phyloP scores from a whole-genome alignment of 2,888 invertebrate species.

The Meghimatium bilineatum region DNA sequence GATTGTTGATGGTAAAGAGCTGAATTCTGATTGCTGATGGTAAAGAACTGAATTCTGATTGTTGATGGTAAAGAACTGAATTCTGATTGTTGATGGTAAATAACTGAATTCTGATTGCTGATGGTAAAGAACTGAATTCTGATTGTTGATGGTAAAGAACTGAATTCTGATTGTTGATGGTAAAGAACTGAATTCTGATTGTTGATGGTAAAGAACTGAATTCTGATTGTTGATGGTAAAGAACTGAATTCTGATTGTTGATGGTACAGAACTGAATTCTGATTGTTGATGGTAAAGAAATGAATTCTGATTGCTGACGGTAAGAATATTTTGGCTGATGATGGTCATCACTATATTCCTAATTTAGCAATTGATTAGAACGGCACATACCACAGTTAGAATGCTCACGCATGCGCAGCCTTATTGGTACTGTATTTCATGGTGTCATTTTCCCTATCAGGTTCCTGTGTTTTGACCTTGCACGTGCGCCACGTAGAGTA shows the following conservation, averaged over 20 bases:
- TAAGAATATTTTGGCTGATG: neutral
- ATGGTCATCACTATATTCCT: neutral
- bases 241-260: too few relatives aligned
- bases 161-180: neutral
- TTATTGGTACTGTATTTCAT: neutral
- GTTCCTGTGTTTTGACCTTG: neutral
- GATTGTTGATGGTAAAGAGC: too few relatives aligned
- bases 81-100: too few relatives aligned
- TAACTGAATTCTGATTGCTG: too few relatives aligned
- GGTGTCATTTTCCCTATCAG: neutral
- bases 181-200: too few relatives aligned
- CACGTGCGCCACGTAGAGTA: neutral
- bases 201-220: too few relatives aligned
- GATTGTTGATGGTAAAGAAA: neutral
- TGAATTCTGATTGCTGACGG: neutral
- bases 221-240: too few relatives aligned
- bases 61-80: too few relatives aligned
- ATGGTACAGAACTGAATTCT: neutral
- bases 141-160: too few relatives aligned
- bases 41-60: too few relatives aligned
- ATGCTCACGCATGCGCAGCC: neutral
- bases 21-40: too few relatives aligned
- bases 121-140: too few relatives aligned
- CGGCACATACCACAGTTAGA: neutral
- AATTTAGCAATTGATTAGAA: neutral